These are phyloP conservation scores for Grammomys dolichurus DNA, from an alignment of 2,113 vertebrate species.

Conservation along the genomic window DNA sequence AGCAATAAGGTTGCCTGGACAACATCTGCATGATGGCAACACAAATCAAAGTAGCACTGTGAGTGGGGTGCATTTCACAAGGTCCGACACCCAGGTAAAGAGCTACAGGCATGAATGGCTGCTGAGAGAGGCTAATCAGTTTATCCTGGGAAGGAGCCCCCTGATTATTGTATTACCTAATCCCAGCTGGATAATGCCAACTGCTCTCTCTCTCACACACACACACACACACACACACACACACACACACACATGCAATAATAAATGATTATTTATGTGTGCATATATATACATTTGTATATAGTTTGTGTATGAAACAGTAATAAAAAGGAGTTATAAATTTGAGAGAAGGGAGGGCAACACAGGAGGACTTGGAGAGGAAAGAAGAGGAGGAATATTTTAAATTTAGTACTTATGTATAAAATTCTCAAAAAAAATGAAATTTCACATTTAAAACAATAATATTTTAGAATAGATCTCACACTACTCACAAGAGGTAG, in stretches of 20 bases:
- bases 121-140: not conserved
- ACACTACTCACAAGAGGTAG: not conserved
- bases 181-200: not conserved
- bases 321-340: not conserved
- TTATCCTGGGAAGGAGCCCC: not conserved
- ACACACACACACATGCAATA: not conserved
- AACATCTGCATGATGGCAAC: not conserved
- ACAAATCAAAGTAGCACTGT: not conserved
- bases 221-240: no score
- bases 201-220: not conserved
- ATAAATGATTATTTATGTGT: not conserved
- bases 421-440: not conserved
- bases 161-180: not conserved
- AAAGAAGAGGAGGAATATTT: not conserved
- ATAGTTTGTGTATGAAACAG: not conserved
- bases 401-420: not conserved
- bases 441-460: not conserved
- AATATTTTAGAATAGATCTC: not conserved
- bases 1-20: not conserved
- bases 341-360: not conserved
- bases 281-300: not conserved
- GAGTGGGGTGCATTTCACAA: not conserved
- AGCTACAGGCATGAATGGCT: not conserved
- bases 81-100: not conserved
- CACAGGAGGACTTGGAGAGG: not conserved